Evolutionary conservation across 2,797 vertebrate genomes (phyloP).

Genomic region (Kryptopterus vitreolus): DNA sequence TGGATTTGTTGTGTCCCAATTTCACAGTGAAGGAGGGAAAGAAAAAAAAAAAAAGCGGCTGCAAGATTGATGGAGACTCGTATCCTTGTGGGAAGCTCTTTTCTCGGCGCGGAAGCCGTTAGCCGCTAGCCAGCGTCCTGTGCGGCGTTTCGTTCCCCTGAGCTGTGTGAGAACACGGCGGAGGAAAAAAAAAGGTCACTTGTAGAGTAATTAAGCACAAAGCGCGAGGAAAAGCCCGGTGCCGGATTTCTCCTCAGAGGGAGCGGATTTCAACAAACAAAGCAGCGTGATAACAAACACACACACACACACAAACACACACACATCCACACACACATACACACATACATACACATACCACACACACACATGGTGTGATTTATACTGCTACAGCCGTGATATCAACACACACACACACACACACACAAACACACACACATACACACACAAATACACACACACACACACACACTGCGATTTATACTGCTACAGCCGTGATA

Average conservation of each 20-base stretch:
- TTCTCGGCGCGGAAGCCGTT: neutral
- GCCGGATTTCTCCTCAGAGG: neutral
- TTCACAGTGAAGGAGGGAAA: neutral
- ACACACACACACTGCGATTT: too few species aligned
- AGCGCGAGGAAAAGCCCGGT: neutral
- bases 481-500: too few species aligned
- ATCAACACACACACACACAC: too few species aligned
- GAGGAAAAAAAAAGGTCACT: conserved; percentile 8
- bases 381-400: too few species aligned
- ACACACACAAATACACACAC: too few species aligned
- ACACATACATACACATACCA: too few species aligned
- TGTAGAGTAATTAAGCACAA: conserved; percentile 17
- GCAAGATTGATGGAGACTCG: conserved; percentile 11
- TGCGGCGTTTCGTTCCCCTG: neutral
- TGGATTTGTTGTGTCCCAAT: conserved; percentile 27
- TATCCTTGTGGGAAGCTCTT: conserved; percentile 8
- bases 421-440: too few species aligned
- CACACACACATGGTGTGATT: too few species aligned
- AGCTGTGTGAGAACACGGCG: neutral
- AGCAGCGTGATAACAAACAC: neutral
- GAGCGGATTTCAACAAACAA: neutral
- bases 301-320: too few species aligned
- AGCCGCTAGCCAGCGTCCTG: neutral
- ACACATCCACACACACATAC: too few species aligned
- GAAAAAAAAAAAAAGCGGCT: conserved; percentile 4